These are phyloP conservation scores for Nematostella vectensis DNA, from an alignment of 92 coral and sea anemone genomes.

Conservation along the genomic window DNA sequence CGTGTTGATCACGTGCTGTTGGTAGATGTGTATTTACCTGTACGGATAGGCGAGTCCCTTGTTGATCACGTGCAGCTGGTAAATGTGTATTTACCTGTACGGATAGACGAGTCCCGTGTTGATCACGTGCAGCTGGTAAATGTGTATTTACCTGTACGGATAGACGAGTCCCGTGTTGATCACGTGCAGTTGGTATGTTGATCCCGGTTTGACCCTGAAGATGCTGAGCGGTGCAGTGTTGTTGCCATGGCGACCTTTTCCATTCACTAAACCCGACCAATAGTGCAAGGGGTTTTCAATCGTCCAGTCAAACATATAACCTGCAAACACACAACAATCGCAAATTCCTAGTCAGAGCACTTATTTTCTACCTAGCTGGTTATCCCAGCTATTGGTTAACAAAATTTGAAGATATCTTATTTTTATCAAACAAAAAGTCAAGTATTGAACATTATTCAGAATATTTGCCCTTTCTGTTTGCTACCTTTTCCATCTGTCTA, in stretches of 20 bases:
- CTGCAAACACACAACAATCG: constrained; percentile 4
- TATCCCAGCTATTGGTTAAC: too few species aligned
- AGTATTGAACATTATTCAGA: too few species aligned
- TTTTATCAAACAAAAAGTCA: too few species aligned
- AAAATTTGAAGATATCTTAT: too few species aligned
- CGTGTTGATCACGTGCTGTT: neutral
- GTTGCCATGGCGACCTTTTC: constrained; percentile 54
- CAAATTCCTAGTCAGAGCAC: neutral
- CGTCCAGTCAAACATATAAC: constrained; percentile 27
- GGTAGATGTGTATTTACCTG: constrained; percentile 8
- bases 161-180: constrained; percentile 25
- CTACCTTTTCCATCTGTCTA: too few species aligned
- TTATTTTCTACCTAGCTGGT: too few species aligned
- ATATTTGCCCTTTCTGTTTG: too few species aligned
- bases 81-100: constrained; percentile 32
- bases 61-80: constrained; percentile 55
- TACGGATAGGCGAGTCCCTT: constrained; percentile 22
- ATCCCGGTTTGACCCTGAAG: constrained; percentile 45
- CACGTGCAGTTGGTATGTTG: constrained; percentile 54
- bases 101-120: constrained; percentile 22
- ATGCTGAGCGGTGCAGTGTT: constrained; percentile 46
- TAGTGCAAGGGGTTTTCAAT: constrained; percentile 50
- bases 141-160: too few species aligned
- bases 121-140: constrained; percentile 53
- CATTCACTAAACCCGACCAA: constrained; percentile 75